Percentiles rank a stretch among this genome's conserved stretches.
These are phyloP conservation scores for Enoplosus armatus DNA, from an alignment of 2,797 vertebrate genomes.

Conservation along the genomic window DNA sequence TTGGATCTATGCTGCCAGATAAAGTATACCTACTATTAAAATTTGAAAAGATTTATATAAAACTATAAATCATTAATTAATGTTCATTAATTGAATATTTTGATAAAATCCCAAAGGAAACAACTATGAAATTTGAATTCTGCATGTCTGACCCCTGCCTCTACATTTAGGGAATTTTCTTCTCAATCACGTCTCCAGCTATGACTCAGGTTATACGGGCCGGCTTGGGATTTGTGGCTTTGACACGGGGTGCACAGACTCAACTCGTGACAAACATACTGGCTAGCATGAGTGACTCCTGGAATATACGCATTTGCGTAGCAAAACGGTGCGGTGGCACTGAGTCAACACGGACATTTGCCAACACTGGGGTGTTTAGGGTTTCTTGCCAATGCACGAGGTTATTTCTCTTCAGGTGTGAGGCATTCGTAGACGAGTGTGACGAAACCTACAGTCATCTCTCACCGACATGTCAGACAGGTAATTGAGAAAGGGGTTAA, in stretches of 20 bases:
- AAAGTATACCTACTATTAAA: neutral
- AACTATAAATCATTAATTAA: too few species aligned
- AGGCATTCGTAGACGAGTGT: slow-evolving; percentile 52
- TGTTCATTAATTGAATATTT: neutral
- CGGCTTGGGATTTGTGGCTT: slow-evolving; percentile 53
- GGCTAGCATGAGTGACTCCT: slow-evolving; percentile 52
- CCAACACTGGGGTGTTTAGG: slow-evolving; percentile 65
- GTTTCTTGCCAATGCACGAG: slow-evolving; percentile 50
- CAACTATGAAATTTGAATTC: neutral
- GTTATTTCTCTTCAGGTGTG: slow-evolving; percentile 65
- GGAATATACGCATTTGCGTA: slow-evolving; percentile 74
- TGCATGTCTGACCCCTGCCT: slow-evolving; percentile 20
- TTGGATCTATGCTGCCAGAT: neutral
- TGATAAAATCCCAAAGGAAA: neutral
- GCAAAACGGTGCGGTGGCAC: slow-evolving; percentile 25
- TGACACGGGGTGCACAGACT: slow-evolving; percentile 25
- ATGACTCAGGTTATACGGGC: slow-evolving; percentile 49
- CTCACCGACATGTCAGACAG: slow-evolving; percentile 29
- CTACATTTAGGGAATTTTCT: neutral
- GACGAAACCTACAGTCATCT: slow-evolving; percentile 75
- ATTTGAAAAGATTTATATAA: too few species aligned
- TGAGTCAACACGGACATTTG: slow-evolving; percentile 75
- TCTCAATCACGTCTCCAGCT: neutral
- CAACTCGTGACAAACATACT: slow-evolving; percentile 54
- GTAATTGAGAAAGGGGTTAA: slow-evolving; percentile 44